phyloP scores from a whole-genome alignment of 2,888 invertebrate genomes.

The Drosophila longiperda region DNA sequence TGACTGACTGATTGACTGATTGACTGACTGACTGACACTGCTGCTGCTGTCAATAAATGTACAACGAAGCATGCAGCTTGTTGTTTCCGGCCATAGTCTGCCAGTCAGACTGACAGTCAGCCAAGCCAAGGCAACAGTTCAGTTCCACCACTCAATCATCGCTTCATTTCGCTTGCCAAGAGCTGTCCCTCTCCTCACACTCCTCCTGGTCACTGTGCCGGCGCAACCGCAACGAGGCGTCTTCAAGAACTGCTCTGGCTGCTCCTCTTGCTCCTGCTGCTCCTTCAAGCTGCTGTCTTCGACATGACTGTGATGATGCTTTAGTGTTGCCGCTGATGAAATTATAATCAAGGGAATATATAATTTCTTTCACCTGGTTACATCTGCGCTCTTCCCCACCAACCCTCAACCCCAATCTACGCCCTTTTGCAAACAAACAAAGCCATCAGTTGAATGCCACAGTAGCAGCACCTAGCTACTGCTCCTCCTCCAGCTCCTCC shows the following conservation, averaged over 20 bases:
- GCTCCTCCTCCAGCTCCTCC: constrained; percentile 5
- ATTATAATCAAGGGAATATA: constrained; percentile 84
- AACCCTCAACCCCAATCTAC: neutral
- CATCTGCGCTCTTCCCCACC: constrained; percentile 37
- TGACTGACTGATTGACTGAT: constrained; percentile 10
- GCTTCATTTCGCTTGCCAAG: constrained; percentile 10
- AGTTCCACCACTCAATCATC: constrained; percentile 25
- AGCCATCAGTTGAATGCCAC: constrained; percentile 44
- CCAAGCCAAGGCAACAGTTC: constrained; percentile 9
- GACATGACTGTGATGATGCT: constrained; percentile 69
- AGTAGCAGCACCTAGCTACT: constrained; percentile 17
- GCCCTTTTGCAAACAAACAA: constrained; percentile 54
- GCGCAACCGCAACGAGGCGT: constrained; percentile 59
- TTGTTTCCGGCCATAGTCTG: constrained; percentile 59
- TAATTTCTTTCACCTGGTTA: constrained; percentile 83
- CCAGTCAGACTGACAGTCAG: constrained; percentile 19
- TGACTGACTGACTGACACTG: constrained; percentile 41
- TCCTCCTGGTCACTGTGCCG: constrained; percentile 14
- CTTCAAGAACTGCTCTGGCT: constrained; percentile 13
- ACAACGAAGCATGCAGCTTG: constrained; percentile 54
- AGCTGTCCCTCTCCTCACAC: neutral
- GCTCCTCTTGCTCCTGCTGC: constrained; percentile 9
- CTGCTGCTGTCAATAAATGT: constrained; percentile 66
- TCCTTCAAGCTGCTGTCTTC: constrained; percentile 58
- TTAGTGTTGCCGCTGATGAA: constrained; percentile 82